Evolutionary conservation across 2,888 invertebrate genomes (phyloP).

Genomic region (Ceriagrion tenellum): DNA sequence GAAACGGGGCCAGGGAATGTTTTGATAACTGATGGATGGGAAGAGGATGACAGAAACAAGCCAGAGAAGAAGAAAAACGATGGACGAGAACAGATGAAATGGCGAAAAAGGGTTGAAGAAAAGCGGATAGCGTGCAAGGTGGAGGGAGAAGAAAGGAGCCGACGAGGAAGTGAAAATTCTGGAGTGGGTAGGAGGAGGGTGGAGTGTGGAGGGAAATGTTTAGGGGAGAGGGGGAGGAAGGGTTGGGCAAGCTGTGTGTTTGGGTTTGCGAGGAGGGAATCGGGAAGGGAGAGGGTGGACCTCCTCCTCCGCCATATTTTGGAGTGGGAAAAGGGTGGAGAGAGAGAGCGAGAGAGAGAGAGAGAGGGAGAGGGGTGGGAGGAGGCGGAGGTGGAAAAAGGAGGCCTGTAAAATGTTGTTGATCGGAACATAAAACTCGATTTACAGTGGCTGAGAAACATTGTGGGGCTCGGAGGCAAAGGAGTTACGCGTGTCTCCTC

Average conservation of each 20-base stretch:
- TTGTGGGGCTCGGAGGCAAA: slow-evolving; percentile 12
- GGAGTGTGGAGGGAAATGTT: background rate
- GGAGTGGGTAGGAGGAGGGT: background rate
- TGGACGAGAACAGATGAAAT: background rate
- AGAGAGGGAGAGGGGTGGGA: background rate
- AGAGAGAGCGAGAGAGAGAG: background rate
- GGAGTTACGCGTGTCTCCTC: slow-evolving; percentile 2
- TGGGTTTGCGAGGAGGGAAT: background rate
- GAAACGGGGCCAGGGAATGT: background rate
- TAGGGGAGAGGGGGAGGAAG: background rate
- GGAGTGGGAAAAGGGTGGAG: background rate
- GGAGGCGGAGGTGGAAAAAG: slow-evolving; percentile 30
- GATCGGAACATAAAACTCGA: slow-evolving; percentile 64
- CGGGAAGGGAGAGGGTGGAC: background rate
- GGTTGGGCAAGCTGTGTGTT: background rate
- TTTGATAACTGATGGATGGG: background rate
- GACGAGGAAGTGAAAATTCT: background rate
- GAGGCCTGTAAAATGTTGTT: slow-evolving; percentile 65
- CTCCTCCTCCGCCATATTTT: background rate
- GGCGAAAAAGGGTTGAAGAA: background rate
- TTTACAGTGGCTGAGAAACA: slow-evolving; percentile 61
- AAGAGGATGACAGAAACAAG: background rate
- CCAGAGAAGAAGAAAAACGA: background rate
- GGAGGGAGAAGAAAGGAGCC: background rate
- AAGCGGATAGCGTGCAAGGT: background rate